Base-by-base conservation (phyloP, 2,113 vertebrate genomes). In the Amphiprion percula region DNA sequence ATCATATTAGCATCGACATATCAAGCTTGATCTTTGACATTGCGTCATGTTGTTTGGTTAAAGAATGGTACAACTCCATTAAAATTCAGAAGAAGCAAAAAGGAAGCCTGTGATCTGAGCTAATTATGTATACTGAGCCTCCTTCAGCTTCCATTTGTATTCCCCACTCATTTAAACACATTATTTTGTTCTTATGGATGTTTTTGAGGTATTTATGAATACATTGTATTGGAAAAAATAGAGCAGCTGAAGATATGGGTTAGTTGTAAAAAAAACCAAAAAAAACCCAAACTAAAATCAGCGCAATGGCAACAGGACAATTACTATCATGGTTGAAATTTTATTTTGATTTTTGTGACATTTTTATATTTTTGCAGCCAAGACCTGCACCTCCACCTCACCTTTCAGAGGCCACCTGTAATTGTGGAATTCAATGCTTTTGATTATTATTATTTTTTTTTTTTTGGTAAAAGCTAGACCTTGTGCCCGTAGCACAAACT, bases 1-100 rank as follows among this genome's bases (percentile, higher is more conserved):
- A 92, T 91, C 94, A 93, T 90, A 67, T 78, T 83, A 77, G 63
- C 55, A 24, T 69, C 16, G 12, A 47, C 54, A 41, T 33, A 50
- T n/a, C 15, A 47, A 56, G 50, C 50, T 19, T 62, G 5, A 49
- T 71, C 68, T 69, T 23, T 53, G 55, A 39, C 54, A 24, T 6
- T 12, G 44, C 3, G 46, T 67, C 59, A 23, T 12, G 26, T 62
- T 61, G 46, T 67, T 70, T 64, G 70, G 62, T 70, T 65, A 17
- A 15, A 39, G 62, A 67, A 64, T 61, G 23, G 23, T 6, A n/a
- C 47, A 23, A 58, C 37, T 28, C 26, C 26, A 54, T 79, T 80
- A 64, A 73, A 49, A 59, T 24, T 71, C 10, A 65, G 44, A 24
- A 17, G 56, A 41, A 44, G 26, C 58, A 49, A 41, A n/a, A 72